Percentiles rank a stretch among this genome's conserved stretches.
Conservation (phyloP, 2,888 invertebrate species). For the Dendrolimus houi region DNA sequence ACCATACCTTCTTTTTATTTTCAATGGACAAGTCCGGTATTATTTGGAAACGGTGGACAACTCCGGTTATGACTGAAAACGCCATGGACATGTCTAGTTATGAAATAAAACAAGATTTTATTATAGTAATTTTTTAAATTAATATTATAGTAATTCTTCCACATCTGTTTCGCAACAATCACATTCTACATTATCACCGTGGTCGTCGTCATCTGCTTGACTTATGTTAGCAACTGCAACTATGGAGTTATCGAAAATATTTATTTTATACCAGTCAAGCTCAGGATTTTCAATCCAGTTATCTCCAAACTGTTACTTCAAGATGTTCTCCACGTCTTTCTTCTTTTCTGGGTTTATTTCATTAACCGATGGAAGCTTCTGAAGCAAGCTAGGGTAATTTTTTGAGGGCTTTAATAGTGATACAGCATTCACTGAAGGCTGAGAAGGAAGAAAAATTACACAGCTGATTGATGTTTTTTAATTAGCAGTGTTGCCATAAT, state of each 20-base stretch:
- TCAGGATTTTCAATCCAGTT: conserved; percentile 5
- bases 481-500: no score
- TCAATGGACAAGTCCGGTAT: not conserved
- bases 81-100: conserved; percentile 3
- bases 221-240: conserved; percentile 2
- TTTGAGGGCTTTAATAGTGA: not conserved
- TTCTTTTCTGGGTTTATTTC: conserved; percentile 10
- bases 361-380: conserved; percentile 7
- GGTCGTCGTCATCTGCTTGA: conserved; percentile 2
- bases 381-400: not conserved
- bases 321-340: conserved; percentile 5
- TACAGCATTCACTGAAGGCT: not conserved
- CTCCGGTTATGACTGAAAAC: conserved; percentile 2
- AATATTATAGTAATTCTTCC: conserved; percentile 3
- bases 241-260: conserved; percentile 2
- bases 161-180: conserved; percentile 3
- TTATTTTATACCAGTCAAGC: conserved; percentile 6
- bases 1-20: not conserved
- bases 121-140: conserved; percentile 3
- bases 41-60: not conserved
- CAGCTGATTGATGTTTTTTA: no score
- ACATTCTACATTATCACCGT: conserved; percentile 2
- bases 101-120: conserved; percentile 3
- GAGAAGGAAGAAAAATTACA: no score
- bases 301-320: not conserved